A percentile compares a stretch with the other conserved stretches of the same genome.
phyloP scores from a whole-genome alignment of 2,113 vertebrate species.

The Crypturellus undulatus region DNA sequence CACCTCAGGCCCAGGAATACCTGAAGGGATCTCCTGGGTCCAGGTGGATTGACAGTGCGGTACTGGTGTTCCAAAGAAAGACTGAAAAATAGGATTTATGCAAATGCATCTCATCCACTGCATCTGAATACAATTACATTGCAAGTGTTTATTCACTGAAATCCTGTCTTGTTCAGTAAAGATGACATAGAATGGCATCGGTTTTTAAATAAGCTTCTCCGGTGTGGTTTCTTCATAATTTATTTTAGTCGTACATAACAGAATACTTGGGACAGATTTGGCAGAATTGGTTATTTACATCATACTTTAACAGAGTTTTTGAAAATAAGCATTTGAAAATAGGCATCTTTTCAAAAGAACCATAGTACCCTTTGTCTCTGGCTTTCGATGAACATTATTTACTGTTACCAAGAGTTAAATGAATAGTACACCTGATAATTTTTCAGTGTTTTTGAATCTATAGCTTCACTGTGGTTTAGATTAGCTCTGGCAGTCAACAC shows the following conservation, averaged over 20 bases:
- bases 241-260: neutral
- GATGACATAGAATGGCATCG: neutral
- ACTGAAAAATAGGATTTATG: neutral
- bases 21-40: rapidly evolving
- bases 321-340: neutral
- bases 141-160: neutral
- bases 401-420: neutral
- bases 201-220: neutral
- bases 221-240: neutral
- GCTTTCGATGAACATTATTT: neutral
- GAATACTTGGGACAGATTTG: neutral
- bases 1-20: neutral
- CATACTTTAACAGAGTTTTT: neutral
- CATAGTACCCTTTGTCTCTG: neutral
- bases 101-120: neutral
- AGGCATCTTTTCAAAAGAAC: neutral
- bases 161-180: neutral
- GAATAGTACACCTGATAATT: neutral
- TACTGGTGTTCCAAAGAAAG: neutral
- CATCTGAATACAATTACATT: neutral
- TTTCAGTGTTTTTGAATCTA: neutral
- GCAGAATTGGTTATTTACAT: neutral
- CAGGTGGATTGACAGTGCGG: too few relatives aligned
- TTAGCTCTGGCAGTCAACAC: neutral
- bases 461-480: neutral